Evolutionary conservation across 2,797 vertebrate genomes (phyloP).

Genomic region (Siniperca obscura): DNA sequence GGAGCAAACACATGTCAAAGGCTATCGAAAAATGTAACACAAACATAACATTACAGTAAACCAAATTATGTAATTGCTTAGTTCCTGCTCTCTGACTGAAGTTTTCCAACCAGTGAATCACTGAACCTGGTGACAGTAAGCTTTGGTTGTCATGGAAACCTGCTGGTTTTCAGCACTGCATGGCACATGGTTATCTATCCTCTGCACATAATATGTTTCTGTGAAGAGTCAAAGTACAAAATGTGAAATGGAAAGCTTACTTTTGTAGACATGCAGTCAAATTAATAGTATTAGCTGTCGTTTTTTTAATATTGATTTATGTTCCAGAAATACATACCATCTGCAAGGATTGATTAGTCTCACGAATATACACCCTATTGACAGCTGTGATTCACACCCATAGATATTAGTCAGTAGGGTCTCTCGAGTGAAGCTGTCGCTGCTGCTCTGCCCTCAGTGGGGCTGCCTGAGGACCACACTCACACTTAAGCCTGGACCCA

Average conservation of each 20-base stretch:
- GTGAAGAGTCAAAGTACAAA: conserved; percentile 17
- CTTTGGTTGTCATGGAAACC: conserved; percentile 49
- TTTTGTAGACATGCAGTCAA: neutral
- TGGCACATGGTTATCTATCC: neutral
- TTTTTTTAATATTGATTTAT: neutral
- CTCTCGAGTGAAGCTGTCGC: conserved; percentile 31
- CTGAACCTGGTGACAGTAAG: conserved; percentile 15
- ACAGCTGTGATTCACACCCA: conserved; percentile 24
- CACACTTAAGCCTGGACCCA: conserved; percentile 39
- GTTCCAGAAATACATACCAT: neutral
- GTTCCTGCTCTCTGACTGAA: neutral
- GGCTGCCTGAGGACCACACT: conserved; percentile 30
- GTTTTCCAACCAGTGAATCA: conserved; percentile 23
- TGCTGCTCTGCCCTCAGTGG: conserved; percentile 18
- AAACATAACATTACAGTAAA: neutral
- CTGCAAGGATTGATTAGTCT: neutral
- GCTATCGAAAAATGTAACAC: neutral
- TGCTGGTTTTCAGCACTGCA: conserved; percentile 15
- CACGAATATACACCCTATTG: neutral
- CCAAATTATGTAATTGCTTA: neutral
- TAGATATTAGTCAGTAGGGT: conserved; percentile 27
- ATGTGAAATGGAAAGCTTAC: neutral
- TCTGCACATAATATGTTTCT: conserved; percentile 20
- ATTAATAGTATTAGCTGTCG: neutral
- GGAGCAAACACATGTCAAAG: neutral